A percentile compares a stretch with the other conserved stretches of the same genome.
These are phyloP conservation scores for Tenrec ecaudatus DNA, from an alignment of 2,113 vertebrate genomes.

Conservation along the genomic window DNA sequence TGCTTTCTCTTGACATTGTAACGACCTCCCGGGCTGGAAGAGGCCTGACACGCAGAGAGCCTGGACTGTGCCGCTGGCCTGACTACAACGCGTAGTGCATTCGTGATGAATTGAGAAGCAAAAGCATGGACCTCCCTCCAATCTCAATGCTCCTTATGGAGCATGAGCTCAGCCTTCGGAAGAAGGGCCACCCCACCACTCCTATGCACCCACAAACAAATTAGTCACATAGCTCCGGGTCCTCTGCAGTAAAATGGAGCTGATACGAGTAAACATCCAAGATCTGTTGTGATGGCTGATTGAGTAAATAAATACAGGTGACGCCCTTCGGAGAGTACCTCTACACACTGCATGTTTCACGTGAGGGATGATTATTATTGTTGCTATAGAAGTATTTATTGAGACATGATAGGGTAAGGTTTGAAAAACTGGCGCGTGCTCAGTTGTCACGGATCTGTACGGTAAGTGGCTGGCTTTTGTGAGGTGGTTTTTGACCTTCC, in stretches of 20 bases:
- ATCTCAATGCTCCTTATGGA: not conserved
- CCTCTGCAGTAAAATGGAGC: not conserved
- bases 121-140: not conserved
- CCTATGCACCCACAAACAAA: not conserved
- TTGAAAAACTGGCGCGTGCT: not conserved
- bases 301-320: not conserved
- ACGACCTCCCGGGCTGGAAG: not conserved
- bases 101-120: too few species aligned
- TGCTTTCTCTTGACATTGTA: not conserved
- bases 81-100: too few species aligned
- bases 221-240: not conserved
- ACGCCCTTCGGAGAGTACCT: not conserved
- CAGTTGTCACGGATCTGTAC: not conserved
- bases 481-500: not conserved
- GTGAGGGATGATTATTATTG: not conserved
- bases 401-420: not conserved
- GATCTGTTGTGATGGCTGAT: not conserved
- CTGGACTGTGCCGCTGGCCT: not conserved
- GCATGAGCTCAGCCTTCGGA: not conserved
- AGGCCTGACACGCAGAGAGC: not conserved
- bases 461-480: not conserved
- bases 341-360: not conserved
- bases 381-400: not conserved
- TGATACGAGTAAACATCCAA: not conserved
- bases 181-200: not conserved